Percentiles rank a stretch among this genome's conserved stretches.
Evolutionary conservation across 2,888 invertebrate species (phyloP).

Genomic region (Nephrotoma flavescens): DNA sequence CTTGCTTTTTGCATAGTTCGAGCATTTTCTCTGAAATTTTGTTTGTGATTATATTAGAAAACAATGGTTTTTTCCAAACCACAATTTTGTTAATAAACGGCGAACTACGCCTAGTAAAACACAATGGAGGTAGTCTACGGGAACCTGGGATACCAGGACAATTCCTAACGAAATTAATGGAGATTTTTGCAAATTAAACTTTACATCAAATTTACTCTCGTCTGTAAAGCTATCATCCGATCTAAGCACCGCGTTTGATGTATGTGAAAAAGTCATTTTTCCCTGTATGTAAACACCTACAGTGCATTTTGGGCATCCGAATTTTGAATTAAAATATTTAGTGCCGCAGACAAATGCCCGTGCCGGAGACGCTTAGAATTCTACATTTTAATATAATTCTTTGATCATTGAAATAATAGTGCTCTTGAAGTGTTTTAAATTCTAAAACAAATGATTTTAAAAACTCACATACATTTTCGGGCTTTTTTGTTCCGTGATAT

Average conservation of each 20-base stretch:
- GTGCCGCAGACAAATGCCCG: not conserved
- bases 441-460: not conserved
- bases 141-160: not conserved
- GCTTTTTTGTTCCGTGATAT: not conserved
- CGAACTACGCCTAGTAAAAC: not conserved
- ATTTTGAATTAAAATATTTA: not conserved
- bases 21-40: too few relatives aligned
- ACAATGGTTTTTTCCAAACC: too few relatives aligned
- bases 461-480: not conserved
- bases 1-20: not conserved
- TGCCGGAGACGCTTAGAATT: not conserved
- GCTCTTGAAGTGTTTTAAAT: not conserved
- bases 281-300: not conserved
- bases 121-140: not conserved
- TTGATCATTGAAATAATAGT: not conserved
- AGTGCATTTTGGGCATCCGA: not conserved
- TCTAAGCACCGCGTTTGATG: not conserved
- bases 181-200: not conserved
- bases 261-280: not conserved
- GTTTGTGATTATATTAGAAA: too few relatives aligned
- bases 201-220: not conserved
- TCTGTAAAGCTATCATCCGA: not conserved
- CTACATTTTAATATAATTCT: not conserved
- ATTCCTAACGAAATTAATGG: not conserved
- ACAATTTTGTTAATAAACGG: not conserved